Evolutionary conservation across 2,797 vertebrate species (phyloP).

Genomic region (Tenualosa thibaudeaui): DNA sequence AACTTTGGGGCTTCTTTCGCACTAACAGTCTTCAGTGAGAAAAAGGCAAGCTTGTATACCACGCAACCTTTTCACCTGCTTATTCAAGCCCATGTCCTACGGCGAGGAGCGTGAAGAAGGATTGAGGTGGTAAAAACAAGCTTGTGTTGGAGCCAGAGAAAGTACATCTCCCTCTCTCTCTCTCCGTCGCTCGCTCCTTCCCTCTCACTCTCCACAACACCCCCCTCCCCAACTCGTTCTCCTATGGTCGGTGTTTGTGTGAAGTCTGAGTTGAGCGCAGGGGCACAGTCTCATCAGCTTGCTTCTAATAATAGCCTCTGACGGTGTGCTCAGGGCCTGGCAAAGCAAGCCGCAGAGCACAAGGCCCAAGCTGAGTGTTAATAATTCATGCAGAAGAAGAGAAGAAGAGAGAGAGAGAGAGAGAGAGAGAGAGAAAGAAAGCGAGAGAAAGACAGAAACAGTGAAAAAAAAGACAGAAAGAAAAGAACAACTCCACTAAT

Average conservation of each 20-base stretch:
- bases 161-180: not conserved
- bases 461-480: not conserved
- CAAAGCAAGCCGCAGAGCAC: constrained; percentile 22
- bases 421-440: not conserved
- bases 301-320: constrained; percentile 20
- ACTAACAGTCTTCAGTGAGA: not conserved
- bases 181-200: too few species aligned
- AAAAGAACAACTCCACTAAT: constrained; percentile 50
- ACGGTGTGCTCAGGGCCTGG: constrained; percentile 5
- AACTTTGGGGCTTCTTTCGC: not conserved
- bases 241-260: constrained; percentile 22
- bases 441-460: not conserved
- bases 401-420: constrained; percentile 38
- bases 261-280: constrained; percentile 63
- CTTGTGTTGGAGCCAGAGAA: not conserved
- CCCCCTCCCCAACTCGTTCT: not conserved
- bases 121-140: not conserved
- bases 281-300: constrained; percentile 5
- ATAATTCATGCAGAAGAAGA: constrained; percentile 15
- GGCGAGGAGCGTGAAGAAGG: not conserved
- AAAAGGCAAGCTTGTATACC: not conserved
- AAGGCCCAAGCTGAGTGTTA: constrained; percentile 12
- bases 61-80: constrained; percentile 2
- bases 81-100: not conserved
- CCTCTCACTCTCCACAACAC: not conserved